phyloP scores from a whole-genome alignment of 2,888 invertebrate species.

The Nasonia oneida region DNA sequence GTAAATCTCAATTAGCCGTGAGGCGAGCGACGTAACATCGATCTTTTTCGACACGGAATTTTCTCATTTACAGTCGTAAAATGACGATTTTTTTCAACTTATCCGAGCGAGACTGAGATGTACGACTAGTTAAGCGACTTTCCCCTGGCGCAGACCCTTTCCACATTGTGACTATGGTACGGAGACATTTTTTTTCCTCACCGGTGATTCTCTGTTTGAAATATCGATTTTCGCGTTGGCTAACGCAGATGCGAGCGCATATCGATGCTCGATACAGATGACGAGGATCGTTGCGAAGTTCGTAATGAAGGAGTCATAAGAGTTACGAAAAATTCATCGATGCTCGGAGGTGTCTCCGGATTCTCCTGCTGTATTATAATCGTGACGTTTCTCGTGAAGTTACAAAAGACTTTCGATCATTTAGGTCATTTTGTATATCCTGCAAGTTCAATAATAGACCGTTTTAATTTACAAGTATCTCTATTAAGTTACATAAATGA shows the following conservation, averaged over 20 bases:
- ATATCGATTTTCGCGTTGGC: background rate
- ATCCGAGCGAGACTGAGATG: background rate
- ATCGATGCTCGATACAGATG: background rate
- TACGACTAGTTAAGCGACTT: background rate
- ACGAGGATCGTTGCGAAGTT: background rate
- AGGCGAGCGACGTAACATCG: slow-evolving; percentile 5
- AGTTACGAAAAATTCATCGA: background rate
- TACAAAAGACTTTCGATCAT: background rate
- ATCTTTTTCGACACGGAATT: slow-evolving; percentile 23
- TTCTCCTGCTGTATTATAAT: background rate
- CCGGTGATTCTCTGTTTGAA: background rate
- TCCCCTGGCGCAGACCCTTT: background rate
- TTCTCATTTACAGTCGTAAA: slow-evolving; percentile 18
- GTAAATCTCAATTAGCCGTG: slow-evolving; percentile 35
- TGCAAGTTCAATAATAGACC: too few species aligned
- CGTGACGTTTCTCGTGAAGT: background rate
- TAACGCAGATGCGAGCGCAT: background rate
- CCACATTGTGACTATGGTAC: background rate
- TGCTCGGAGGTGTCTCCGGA: background rate
- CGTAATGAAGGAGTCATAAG: background rate
- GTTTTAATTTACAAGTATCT: too few species aligned
- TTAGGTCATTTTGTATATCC: too few species aligned
- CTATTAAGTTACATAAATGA: too few species aligned
- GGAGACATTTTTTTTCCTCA: background rate
- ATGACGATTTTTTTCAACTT: slow-evolving; percentile 5